Percentiles rank a stretch among this genome's conserved stretches.
Conservation (phyloP, 2,797 vertebrate genomes). For the Acridotheres tristis region DNA sequence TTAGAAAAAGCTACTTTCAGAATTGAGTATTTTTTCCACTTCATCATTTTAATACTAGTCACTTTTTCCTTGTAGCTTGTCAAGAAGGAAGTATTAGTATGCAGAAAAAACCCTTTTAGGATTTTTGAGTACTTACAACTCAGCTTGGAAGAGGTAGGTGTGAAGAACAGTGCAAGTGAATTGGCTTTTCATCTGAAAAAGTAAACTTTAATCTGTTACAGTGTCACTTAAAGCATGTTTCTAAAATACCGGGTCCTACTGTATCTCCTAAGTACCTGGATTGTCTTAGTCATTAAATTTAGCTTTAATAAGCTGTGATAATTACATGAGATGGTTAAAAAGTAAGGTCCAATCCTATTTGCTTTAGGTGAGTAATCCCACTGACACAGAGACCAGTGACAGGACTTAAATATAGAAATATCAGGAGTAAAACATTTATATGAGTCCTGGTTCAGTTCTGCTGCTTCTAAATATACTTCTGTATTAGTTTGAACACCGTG, state of each 20-base stretch:
- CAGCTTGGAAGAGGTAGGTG: conserved; percentile 89
- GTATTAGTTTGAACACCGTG: rapidly evolving
- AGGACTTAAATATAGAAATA: background rate
- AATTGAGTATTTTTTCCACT: background rate
- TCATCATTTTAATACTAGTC: background rate
- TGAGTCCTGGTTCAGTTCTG: background rate
- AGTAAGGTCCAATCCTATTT: background rate
- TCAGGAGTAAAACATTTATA: background rate
- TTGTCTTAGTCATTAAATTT: background rate
- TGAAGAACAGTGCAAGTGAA: background rate
- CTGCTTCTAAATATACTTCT: background rate
- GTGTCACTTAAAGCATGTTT: background rate
- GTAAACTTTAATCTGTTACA: background rate
- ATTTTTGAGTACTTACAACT: conserved; percentile 91
- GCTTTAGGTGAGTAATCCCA: background rate
- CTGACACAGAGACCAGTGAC: background rate
- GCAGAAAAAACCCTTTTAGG: conserved; percentile 83
- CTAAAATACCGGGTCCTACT: background rate
- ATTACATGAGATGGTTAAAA: background rate
- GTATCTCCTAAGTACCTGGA: background rate
- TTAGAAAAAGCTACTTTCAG: background rate
- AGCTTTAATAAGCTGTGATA: background rate
- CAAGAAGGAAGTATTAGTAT: conserved; percentile 72
- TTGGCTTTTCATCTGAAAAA: background rate
- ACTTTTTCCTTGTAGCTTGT: conserved; percentile 37